Percentiles rank a stretch among this genome's conserved stretches.
These are phyloP conservation scores for Malacoraja senta DNA, from an alignment of 2,797 vertebrate genomes.

Conservation along the genomic window DNA sequence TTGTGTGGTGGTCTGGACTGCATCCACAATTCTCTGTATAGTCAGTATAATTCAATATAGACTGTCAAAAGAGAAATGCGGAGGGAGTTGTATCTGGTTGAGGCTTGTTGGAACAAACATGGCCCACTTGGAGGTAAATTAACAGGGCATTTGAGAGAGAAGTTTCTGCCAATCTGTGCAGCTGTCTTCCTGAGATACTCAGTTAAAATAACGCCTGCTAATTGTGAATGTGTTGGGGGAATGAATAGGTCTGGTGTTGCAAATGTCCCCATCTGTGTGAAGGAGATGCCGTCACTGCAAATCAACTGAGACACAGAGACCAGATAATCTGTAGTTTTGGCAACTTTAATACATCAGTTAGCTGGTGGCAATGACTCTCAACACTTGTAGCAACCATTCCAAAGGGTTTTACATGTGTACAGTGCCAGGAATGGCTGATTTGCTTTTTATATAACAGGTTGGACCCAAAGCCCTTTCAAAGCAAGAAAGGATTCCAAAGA, in stretches of 20 bases:
- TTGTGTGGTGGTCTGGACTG: too few species aligned
- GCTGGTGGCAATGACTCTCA: not conserved
- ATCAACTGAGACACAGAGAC: not conserved
- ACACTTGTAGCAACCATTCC: not conserved
- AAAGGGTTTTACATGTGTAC: not conserved
- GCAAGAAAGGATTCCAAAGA: not conserved
- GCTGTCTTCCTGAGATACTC: slow-evolving; percentile 50
- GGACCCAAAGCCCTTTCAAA: not conserved
- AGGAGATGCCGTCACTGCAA: not conserved
- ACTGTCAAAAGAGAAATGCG: not conserved
- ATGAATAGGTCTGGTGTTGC: slow-evolving; percentile 16
- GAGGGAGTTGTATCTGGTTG: not conserved
- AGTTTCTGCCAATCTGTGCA: slow-evolving; percentile 54
- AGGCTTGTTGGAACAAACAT: slow-evolving; percentile 8
- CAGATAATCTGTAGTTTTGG: not conserved
- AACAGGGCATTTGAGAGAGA: slow-evolving; percentile 55
- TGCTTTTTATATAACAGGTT: not conserved
- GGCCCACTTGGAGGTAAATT: slow-evolving; percentile 68
- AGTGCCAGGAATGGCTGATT: not conserved
- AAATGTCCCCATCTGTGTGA: too few species aligned
- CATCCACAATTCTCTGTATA: too few species aligned
- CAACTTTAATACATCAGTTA: not conserved
- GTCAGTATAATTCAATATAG: not conserved
- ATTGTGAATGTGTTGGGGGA: slow-evolving; percentile 11
- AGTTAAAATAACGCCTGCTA: not conserved